A percentile compares a stretch with the other conserved stretches of the same genome.
Evolutionary conservation across 1,140 invertebrate genomes (phyloP).

Genomic region (Formica exsecta): DNA sequence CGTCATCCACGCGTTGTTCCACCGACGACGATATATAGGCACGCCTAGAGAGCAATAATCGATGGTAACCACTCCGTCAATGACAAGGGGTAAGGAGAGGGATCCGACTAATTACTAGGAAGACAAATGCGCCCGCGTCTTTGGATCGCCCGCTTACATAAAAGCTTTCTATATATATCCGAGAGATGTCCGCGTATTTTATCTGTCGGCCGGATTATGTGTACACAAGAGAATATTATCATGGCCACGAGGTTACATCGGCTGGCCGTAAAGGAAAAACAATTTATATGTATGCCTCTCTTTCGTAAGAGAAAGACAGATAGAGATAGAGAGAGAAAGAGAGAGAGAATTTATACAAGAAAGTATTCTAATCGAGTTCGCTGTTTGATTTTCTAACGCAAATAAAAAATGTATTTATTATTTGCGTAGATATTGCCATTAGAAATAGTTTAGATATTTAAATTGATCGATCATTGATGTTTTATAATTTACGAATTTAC

Average conservation of each 20-base stretch:
- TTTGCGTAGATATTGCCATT: conserved; percentile 10
- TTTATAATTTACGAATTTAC: conserved; percentile 22
- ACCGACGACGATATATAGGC: conserved; percentile 22
- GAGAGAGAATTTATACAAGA: conserved; percentile 9
- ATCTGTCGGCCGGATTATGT: conserved; percentile 55
- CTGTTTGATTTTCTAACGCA: neutral
- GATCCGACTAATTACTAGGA: conserved; percentile 69
- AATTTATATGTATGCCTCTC: conserved; percentile 9
- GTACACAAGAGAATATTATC: conserved; percentile 57
- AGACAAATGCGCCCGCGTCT: conserved; percentile 64
- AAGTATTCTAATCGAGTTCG: conserved; percentile 36
- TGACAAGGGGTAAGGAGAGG: conserved; percentile 40
- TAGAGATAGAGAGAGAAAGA: neutral
- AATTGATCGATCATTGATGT: neutral
- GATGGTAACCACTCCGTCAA: conserved; percentile 70
- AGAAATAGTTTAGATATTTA: neutral
- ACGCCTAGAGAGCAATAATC: conserved; percentile 70
- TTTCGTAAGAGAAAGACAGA: neutral
- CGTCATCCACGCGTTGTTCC: conserved; percentile 44
- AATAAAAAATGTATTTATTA: neutral
- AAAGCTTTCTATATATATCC: conserved; percentile 20
- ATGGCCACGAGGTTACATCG: conserved; percentile 26
- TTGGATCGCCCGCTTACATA: conserved; percentile 33
- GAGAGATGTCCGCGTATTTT: conserved; percentile 53
- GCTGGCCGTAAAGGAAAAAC: conserved; percentile 20